Percentiles rank a stretch among this genome's conserved stretches.
Evolutionary conservation across 1,140 invertebrate genomes (phyloP).

Genomic region (Meloidogyne exigua): DNA sequence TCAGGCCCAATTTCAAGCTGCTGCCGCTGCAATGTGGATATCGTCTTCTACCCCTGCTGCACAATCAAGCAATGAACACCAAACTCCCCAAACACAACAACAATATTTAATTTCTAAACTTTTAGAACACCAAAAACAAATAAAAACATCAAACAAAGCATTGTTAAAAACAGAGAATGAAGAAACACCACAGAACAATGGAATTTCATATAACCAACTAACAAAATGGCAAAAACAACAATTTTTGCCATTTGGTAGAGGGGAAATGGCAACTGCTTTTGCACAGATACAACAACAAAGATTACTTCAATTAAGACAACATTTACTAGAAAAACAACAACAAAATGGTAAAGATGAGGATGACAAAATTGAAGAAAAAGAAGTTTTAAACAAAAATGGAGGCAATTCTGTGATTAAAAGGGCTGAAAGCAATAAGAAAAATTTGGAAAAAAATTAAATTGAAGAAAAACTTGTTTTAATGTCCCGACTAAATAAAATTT

Average conservation of each 20-base stretch:
- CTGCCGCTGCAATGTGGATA: slow-evolving; percentile 20
- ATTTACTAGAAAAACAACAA: too few species aligned
- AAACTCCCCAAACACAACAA: neutral
- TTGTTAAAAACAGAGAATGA: neutral
- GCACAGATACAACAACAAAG: neutral
- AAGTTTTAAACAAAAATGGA: neutral
- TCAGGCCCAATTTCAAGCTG: slow-evolving; percentile 23
- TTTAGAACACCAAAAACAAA: slow-evolving; percentile 20
- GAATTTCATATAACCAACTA: neutral
- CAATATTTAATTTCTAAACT: neutral
- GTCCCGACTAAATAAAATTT: too few species aligned
- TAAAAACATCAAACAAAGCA: neutral
- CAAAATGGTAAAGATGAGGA: neutral
- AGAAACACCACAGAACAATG: slow-evolving; percentile 7
- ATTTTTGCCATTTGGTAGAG: neutral
- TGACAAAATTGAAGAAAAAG: neutral
- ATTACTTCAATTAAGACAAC: neutral
- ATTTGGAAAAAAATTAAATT: neutral
- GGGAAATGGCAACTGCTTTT: neutral
- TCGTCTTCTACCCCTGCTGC: neutral
- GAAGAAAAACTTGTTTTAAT: too few species aligned
- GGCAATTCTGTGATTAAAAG: neutral
- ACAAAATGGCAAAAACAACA: neutral
- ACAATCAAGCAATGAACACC: neutral
- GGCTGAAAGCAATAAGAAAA: neutral